Evolutionary conservation across 2,113 vertebrate genomes (phyloP).

Genomic region (Nestor notabilis): DNA sequence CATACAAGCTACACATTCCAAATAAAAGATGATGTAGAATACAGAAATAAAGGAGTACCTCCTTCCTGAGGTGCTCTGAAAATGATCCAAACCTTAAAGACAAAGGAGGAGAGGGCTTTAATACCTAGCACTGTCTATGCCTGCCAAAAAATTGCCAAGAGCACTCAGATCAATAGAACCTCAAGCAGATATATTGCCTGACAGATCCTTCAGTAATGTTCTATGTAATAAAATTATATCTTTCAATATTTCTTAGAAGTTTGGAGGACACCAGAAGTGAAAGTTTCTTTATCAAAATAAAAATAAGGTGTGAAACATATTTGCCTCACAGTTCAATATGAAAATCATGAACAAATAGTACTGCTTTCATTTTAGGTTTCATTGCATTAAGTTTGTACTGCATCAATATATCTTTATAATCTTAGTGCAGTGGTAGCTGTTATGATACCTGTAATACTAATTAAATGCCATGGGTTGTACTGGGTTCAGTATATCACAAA

Average conservation of each 20-base stretch:
- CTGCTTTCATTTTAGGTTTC: background rate
- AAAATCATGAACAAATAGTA: background rate
- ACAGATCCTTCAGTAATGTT: background rate
- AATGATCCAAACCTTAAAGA: background rate
- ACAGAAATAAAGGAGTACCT: background rate
- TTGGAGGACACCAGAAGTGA: background rate
- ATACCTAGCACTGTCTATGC: background rate
- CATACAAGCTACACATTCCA: background rate
- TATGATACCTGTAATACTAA: slow-evolving; percentile 7
- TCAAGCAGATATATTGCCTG: background rate
- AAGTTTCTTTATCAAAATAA: background rate
- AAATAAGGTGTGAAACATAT: background rate
- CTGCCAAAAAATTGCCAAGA: background rate
- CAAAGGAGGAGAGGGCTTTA: background rate
- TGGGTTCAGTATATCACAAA: background rate
- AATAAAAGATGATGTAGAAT: background rate
- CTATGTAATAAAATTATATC: background rate
- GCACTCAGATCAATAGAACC: background rate
- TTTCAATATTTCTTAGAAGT: background rate
- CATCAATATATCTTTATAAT: background rate
- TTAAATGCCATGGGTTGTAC: background rate
- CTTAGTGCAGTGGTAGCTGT: background rate
- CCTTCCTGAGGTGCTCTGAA: background rate
- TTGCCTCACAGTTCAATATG: background rate
- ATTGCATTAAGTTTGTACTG: background rate